Evolutionary conservation across 2,797 vertebrate genomes (phyloP).

Genomic region (Selene dorsalis): DNA sequence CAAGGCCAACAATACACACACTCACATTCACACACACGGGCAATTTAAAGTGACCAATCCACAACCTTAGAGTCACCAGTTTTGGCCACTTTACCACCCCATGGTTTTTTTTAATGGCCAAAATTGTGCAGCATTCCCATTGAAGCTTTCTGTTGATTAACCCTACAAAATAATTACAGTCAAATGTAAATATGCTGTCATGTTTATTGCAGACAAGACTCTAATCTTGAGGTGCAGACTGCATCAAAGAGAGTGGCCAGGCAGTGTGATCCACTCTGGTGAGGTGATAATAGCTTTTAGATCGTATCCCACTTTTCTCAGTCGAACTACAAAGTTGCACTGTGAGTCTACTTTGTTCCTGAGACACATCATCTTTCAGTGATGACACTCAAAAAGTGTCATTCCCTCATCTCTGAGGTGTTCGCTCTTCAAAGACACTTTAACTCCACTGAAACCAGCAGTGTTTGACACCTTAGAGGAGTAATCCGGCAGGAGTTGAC

Average conservation of each 20-base stretch:
- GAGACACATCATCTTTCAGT: slow-evolving; percentile 25
- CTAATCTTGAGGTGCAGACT: not conserved
- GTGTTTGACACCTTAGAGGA: slow-evolving; percentile 9
- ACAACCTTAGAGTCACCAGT: too few relatives aligned
- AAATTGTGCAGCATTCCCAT: too few relatives aligned
- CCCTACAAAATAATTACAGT: not conserved
- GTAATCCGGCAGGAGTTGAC: too few relatives aligned
- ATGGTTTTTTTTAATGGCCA: too few relatives aligned
- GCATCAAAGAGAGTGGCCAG: not conserved
- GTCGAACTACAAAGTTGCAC: not conserved
- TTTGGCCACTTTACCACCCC: too few relatives aligned
- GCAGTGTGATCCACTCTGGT: not conserved
- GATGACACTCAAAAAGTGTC: slow-evolving; percentile 22
- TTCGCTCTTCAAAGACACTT: slow-evolving; percentile 16
- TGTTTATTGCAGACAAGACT: not conserved
- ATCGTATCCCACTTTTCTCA: not conserved
- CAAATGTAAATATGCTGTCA: not conserved
- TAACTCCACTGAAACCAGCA: slow-evolving; percentile 4
- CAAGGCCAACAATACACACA: too few relatives aligned
- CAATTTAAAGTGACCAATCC: too few relatives aligned
- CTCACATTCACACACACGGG: too few relatives aligned
- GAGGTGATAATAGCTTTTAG: slow-evolving; percentile 6
- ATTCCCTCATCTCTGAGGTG: slow-evolving; percentile 42
- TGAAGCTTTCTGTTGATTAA: not conserved
- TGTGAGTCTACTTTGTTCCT: slow-evolving; percentile 9